Evolutionary conservation across 2,113 vertebrate species (phyloP), one percentile per base, ranked within the genome.

Genomic region (Dicentrarchus labrax): DNA sequence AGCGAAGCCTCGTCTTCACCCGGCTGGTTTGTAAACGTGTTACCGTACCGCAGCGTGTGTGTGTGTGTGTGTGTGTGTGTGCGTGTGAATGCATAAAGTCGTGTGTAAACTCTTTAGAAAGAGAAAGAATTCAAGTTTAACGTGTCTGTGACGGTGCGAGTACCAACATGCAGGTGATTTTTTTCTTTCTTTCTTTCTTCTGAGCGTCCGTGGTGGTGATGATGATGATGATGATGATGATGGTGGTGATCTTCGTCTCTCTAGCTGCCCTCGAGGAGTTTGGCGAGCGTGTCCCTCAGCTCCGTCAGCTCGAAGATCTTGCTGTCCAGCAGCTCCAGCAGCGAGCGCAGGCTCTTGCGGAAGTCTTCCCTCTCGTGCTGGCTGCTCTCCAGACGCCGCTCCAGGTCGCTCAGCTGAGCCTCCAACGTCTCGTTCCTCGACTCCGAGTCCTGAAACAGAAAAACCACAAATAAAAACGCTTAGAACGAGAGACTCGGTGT

Each of bases 261-360:
- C 85, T 95, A 95, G 86, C 93, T 95, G 92, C 94, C 95, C 90
- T 99, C 96, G 82, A 97, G 94, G 86, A 99, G 93, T 91, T 97
- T 98, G 94, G 96, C 96, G 94, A 99, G 95, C 80, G 95, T 96
- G 96, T 99, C 98, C 80, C 97, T 94, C 83, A 99, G 96, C 93
- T 98, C 97, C 60, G 96, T 97, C 93, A 99, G 95, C 96, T 99
- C 97, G 85, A 98, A 98, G 95, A 99, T 98, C 95, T 99, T 99
- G 70, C 96, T 93, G 93, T 99, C 97, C 93, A 99, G 96, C 92
- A 99, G 97, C 96, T 98, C 96, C 93, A 99, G 97, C 94, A 99
- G 96, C 45, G 97, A 97, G 95, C 97, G 96, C 92, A 99, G 96
- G 90, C 96, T 98, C 94, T 95, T 97, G 84, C 95, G 95, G 92